These are phyloP conservation scores for Caenorhabditis wallacei DNA, from an alignment of 2,888 invertebrate species.

Conservation along the genomic window DNA sequence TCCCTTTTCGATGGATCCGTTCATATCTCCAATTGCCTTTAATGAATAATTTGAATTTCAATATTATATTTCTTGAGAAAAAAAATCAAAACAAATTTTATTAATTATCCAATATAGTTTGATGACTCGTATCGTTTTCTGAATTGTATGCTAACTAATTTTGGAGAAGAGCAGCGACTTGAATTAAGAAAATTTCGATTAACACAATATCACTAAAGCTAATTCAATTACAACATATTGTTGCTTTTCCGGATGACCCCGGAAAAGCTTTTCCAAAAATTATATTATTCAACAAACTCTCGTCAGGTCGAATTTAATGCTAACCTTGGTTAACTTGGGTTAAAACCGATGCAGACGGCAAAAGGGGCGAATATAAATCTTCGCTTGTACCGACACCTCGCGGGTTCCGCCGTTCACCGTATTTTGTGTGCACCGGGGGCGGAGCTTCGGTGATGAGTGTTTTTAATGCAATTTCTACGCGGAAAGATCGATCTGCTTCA, in stretches of 20 bases:
- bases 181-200: no score
- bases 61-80: not conserved
- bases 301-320: not conserved
- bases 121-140: not conserved
- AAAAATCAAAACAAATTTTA: not conserved
- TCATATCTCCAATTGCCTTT: constrained; percentile 27
- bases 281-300: not conserved
- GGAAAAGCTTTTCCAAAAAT: not conserved
- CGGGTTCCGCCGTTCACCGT: not conserved
- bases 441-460: not conserved
- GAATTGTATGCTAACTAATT: no score
- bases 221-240: not conserved
- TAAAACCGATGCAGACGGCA: not conserved
- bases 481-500: no score
- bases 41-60: constrained; percentile 7
- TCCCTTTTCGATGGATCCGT: not conserved
- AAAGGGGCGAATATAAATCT: not conserved
- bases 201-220: no score
- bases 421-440: not conserved
- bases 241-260: not conserved
- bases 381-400: not conserved
- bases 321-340: constrained; percentile 1
- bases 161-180: no score
- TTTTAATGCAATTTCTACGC: not conserved
- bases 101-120: not conserved